Evolutionary conservation across 2,888 invertebrate genomes (phyloP).

Genomic region (Ganaspis brasiliensis): DNA sequence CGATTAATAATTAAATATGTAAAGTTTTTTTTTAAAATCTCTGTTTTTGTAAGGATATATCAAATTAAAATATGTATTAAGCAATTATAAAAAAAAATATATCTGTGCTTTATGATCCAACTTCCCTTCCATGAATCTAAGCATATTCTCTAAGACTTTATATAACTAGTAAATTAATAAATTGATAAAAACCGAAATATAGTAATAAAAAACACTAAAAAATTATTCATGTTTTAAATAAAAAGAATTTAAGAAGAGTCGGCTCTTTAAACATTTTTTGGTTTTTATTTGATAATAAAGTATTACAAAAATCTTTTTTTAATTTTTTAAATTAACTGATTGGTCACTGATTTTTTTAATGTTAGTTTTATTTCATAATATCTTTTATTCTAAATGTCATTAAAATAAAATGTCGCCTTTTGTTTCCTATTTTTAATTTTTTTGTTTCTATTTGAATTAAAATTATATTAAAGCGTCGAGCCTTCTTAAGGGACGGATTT

Average conservation of each 20-base stretch:
- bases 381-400: too few species aligned
- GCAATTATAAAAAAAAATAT: slow-evolving; percentile 16
- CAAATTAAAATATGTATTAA: neutral
- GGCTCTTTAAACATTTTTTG: neutral
- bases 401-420: too few species aligned
- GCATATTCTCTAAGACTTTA: slow-evolving; percentile 10
- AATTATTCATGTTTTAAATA: neutral
- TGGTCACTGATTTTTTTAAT: too few species aligned
- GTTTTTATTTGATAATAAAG: neutral
- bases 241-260: neutral
- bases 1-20: too few species aligned
- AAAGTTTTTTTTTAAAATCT: too few species aligned
- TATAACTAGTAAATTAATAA: neutral
- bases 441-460: neutral
- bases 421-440: neutral
- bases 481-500: slow-evolving; percentile 8
- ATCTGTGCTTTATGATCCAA: slow-evolving; percentile 1
- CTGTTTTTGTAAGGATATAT: slow-evolving; percentile 12
- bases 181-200: neutral
- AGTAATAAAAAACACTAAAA: neutral
- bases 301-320: too few species aligned
- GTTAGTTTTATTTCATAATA: too few species aligned
- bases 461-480: neutral
- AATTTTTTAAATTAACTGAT: too few species aligned
- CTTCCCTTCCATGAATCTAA: neutral